These are phyloP conservation scores for Calliphora vicina DNA, from an alignment of 1,140 invertebrate species.

Conservation along the genomic window DNA sequence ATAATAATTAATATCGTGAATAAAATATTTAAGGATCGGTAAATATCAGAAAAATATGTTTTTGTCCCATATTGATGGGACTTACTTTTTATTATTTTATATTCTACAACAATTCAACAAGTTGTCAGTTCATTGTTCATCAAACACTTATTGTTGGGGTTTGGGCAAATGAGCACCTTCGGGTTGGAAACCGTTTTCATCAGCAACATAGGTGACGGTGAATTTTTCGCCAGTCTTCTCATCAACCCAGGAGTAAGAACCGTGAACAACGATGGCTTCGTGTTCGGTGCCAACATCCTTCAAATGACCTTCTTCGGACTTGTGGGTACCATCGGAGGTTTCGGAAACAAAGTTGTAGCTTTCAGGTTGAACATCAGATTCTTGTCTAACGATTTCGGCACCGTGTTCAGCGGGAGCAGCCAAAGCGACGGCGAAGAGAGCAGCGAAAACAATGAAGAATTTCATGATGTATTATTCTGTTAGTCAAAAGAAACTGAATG, in stretches of 20 bases:
- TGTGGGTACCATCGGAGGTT: slow-evolving; percentile 70
- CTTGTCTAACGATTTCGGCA: slow-evolving; percentile 21
- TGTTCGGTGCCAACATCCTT: slow-evolving; percentile 36
- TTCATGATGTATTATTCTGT: slow-evolving; percentile 36
- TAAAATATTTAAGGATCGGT: too few species aligned
- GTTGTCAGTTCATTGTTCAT: too few species aligned
- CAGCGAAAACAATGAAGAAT: slow-evolving; percentile 40
- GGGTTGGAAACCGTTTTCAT: slow-evolving; percentile 77
- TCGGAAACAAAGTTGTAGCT: slow-evolving; percentile 58
- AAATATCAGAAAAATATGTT: too few species aligned
- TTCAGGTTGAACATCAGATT: slow-evolving; percentile 39
- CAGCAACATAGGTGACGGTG: slow-evolving; percentile 71
- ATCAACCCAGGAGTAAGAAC: slow-evolving; percentile 42
- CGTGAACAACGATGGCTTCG: slow-evolving; percentile 41
- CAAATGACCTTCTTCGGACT: slow-evolving; percentile 8
- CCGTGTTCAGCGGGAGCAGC: slow-evolving; percentile 28
- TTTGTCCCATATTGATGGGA: too few species aligned
- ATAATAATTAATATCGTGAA: too few species aligned
- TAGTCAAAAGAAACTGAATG: background rate
- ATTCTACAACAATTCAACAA: too few species aligned
- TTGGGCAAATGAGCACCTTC: slow-evolving; percentile 68
- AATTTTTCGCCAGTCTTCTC: slow-evolving; percentile 68
- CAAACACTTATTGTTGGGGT: slow-evolving; percentile 46
- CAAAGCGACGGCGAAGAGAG: slow-evolving; percentile 38
- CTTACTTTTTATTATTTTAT: too few species aligned